These are phyloP conservation scores for Lasioglossum lativentre DNA, from an alignment of 2,888 invertebrate species.

Conservation along the genomic window DNA sequence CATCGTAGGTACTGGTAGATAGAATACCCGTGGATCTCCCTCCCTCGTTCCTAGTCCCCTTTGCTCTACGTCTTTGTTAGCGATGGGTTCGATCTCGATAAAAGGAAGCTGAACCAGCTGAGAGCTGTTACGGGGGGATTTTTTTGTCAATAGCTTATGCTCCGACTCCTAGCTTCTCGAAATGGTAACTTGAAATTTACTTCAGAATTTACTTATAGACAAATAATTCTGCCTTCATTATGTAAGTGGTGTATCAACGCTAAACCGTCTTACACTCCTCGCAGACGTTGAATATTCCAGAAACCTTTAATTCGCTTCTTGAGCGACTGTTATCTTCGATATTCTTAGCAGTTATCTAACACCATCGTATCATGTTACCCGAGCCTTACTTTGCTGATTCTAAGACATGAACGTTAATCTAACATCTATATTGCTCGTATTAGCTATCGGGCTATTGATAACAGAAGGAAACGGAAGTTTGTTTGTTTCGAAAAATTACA, in stretches of 20 bases:
- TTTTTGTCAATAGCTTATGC: not conserved
- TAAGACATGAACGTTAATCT: not conserved
- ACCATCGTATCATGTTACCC: not conserved
- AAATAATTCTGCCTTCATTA: not conserved
- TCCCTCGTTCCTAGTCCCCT: slow-evolving; percentile 83
- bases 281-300: not conserved
- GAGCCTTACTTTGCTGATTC: no score
- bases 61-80: slow-evolving; percentile 85
- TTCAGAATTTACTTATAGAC: not conserved
- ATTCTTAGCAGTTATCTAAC: slow-evolving; percentile 18
- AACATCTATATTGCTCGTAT: not conserved
- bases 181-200: not conserved
- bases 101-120: not conserved
- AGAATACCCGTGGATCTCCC: slow-evolving; percentile 72
- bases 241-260: not conserved
- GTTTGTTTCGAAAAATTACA: not conserved
- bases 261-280: not conserved
- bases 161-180: not conserved
- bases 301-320: not conserved
- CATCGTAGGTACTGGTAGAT: slow-evolving; percentile 78
- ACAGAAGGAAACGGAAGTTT: not conserved
- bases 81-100: slow-evolving; percentile 39
- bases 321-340: slow-evolving; percentile 12
- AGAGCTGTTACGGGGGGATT: not conserved
- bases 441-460: not conserved